Base-by-base conservation (phyloP, 2,113 vertebrate genomes). In the Meles meles region DNA sequence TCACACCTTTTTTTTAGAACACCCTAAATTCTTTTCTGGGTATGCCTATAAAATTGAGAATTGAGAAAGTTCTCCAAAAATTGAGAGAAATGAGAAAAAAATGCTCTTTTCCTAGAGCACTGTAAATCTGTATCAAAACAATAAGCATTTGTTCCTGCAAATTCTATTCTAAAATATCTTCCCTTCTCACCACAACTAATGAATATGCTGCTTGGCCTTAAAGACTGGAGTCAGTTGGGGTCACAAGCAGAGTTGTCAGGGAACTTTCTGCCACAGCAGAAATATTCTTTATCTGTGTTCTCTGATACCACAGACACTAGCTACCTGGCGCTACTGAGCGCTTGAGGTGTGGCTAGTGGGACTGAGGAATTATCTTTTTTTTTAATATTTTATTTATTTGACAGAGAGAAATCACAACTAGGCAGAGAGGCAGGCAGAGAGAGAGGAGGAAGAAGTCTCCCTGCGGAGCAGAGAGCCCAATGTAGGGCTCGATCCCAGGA, bases 1-100 rank as follows among this genome's bases (percentile, higher is more conserved):
- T 93, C 21, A 90, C 20, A 27, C 8, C 6, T 59, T 74, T 74
- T 49, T 83, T 88, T 74, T 44, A 71, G 15, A 52, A 17, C 93
- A 84, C 10, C 23, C 25, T 93, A 93, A 65, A 55, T 94, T 97
- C 34, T 96, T 59, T 96, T 92, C 74, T 80, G 80, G 47, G 25
- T 44, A 39, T 76, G 85, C 31, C 39, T 91, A 6, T 82, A 92
- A 81, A 84, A 90, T 37, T 42, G 18, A 93, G 42, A 9, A 31
- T 31, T 77, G 42, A 77, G 42, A 47, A 76, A 44, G 18, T 47
- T 77, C 42, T 77, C 42, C 42, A 31, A 77, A 77, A 77, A 15
- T 18, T 47, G 42, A 77, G 14, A 77, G 44, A 77, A 74, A 42
- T 74, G 71, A 74, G 71, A 25, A 85, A 25, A 85, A 88, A 47